Conservation (phyloP, 2,113 vertebrate species). For the Peromyscus polionotus region DNA sequence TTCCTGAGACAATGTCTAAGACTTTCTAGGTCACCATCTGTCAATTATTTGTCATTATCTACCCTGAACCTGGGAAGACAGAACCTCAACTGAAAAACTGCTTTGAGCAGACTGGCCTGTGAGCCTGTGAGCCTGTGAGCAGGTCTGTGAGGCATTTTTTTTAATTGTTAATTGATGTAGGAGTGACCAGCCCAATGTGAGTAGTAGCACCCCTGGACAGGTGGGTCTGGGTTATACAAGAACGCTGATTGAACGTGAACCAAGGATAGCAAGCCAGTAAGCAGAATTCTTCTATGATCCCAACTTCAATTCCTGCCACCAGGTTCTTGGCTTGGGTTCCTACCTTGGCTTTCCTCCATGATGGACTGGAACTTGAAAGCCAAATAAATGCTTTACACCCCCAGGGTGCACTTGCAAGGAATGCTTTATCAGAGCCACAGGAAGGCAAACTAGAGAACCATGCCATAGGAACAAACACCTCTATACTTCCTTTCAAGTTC, state of each 20-base stretch:
- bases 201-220: neutral
- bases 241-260: neutral
- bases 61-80: neutral
- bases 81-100: neutral
- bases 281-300: neutral
- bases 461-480: neutral
- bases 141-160: neutral
- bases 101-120: neutral
- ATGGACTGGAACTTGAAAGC: neutral
- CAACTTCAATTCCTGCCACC: neutral
- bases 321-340: neutral
- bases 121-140: neutral
- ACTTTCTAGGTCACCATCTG: neutral
- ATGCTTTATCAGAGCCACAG: neutral
- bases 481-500: neutral
- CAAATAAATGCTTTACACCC: neutral
- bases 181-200: neutral
- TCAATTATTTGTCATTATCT: neutral
- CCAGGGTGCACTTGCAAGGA: neutral
- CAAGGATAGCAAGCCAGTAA: neutral
- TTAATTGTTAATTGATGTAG: neutral
- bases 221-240: neutral
- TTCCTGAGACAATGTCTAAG: neutral
- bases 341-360: neutral
- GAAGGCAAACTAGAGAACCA: neutral